These are phyloP conservation scores for Synaphobranchus kaupii DNA, from an alignment of 2,797 vertebrate species.

Conservation along the genomic window DNA sequence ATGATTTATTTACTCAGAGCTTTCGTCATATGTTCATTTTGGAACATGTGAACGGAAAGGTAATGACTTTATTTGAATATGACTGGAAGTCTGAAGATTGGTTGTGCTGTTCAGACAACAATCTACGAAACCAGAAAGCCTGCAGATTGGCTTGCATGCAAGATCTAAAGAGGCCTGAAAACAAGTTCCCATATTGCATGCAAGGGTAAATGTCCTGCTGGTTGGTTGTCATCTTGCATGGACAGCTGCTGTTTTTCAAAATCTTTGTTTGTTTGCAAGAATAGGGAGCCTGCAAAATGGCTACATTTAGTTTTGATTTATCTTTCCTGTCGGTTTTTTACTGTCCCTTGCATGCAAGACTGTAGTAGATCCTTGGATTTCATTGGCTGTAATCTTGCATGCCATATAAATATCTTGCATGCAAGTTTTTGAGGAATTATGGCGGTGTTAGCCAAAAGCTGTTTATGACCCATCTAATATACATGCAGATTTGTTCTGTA, in stretches of 20 bases:
- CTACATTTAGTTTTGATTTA: constrained; percentile 17
- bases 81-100: constrained; percentile 25
- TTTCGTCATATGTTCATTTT: not conserved
- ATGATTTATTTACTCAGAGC: not conserved
- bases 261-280: constrained; percentile 31
- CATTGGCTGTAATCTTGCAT: constrained; percentile 49
- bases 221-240: constrained; percentile 39
- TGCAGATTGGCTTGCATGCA: constrained; percentile 42
- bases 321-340: constrained; percentile 13
- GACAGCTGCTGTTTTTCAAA: constrained; percentile 24
- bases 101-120: constrained; percentile 8
- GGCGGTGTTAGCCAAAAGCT: constrained; percentile 39
- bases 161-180: constrained; percentile 35
- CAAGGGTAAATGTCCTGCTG: constrained; percentile 31
- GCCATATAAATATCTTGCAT: constrained; percentile 40
- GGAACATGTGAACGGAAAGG: not conserved
- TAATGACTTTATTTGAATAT: constrained; percentile 11
- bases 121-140: constrained; percentile 27
- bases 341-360: constrained; percentile 37
- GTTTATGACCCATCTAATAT: constrained; percentile 32
- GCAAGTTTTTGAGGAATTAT: constrained; percentile 47
- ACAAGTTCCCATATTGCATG: constrained; percentile 30
- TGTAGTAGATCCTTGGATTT: constrained; percentile 43
- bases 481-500: constrained; percentile 34
- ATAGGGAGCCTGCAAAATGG: constrained; percentile 15